Conservation (phyloP, 2,888 invertebrate species). For the Xestia sexstrigata region DNA sequence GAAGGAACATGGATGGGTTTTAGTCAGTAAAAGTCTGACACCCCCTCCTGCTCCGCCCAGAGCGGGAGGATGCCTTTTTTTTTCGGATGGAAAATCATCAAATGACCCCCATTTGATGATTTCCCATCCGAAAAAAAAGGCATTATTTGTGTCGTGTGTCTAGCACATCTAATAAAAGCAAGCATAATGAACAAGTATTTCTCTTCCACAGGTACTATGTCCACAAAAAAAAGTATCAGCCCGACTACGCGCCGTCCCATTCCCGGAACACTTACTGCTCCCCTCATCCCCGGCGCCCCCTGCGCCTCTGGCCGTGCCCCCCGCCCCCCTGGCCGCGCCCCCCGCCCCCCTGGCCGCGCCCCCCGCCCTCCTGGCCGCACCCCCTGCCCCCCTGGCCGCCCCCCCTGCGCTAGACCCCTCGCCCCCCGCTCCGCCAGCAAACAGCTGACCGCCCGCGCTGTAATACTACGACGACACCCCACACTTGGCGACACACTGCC, state of each 20-base stretch:
- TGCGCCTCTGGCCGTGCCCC: background rate
- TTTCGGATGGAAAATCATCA: too few relatives aligned
- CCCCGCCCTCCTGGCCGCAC: background rate
- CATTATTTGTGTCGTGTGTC: too few relatives aligned
- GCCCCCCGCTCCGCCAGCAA: conserved; percentile 9
- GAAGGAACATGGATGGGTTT: too few relatives aligned
- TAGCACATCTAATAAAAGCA: too few relatives aligned
- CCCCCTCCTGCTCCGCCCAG: too few relatives aligned
- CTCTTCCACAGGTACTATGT: conserved; percentile 75
- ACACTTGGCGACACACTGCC: conserved; percentile 14
- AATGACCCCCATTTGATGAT: too few relatives aligned
- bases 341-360: background rate
- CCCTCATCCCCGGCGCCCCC: conserved; percentile 61
- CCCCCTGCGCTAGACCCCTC: background rate
- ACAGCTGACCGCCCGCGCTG: conserved; percentile 48
- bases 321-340: background rate
- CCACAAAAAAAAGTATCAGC: conserved; percentile 95
- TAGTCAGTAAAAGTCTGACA: too few relatives aligned
- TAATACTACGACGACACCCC: conserved; percentile 1
- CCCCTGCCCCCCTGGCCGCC: too few relatives aligned
- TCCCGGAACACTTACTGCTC: conserved; percentile 93
- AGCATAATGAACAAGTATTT: background rate
- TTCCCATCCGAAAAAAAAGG: too few relatives aligned
- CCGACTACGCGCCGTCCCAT: conserved; percentile 94
- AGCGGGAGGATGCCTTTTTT: too few relatives aligned